phyloP scores from a whole-genome alignment of 2,113 vertebrate genomes.

The Oncorhynchus clarkii region DNA sequence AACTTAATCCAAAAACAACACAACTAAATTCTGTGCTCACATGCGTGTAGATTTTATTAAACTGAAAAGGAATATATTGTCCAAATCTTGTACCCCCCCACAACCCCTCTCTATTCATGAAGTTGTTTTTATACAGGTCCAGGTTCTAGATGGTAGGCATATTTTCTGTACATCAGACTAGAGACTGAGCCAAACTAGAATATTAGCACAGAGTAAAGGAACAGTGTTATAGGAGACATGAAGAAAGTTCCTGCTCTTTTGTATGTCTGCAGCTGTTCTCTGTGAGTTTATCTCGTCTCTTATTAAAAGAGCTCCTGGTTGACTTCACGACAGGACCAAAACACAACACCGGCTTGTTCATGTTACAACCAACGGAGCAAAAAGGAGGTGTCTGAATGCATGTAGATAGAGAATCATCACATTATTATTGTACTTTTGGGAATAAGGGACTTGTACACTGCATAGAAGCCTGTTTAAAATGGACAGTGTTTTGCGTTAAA shows the following conservation, averaged over 20 bases:
- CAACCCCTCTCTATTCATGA: not conserved
- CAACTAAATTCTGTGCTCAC: not conserved
- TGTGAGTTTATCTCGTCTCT: too few relatives aligned
- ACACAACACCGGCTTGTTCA: not conserved
- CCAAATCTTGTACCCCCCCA: not conserved
- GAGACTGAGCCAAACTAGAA: not conserved
- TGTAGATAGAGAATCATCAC: not conserved
- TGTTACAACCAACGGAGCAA: not conserved
- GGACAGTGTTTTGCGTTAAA: slow-evolving; percentile 38
- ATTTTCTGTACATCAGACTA: not conserved
- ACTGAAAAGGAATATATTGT: not conserved
- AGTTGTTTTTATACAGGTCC: not conserved
- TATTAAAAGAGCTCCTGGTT: too few relatives aligned
- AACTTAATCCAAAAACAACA: not conserved
- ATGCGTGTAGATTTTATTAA: not conserved
- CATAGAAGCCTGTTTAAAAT: slow-evolving; percentile 29
- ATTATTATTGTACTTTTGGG: slow-evolving; percentile 18
- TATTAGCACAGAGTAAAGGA: not conserved
- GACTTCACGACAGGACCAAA: not conserved
- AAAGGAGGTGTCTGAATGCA: not conserved
- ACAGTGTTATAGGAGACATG: not conserved
- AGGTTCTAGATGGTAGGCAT: not conserved
- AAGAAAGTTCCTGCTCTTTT: too few relatives aligned
- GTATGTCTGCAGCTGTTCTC: too few relatives aligned
- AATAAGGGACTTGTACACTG: slow-evolving; percentile 15